phyloP scores from a whole-genome alignment of 1,140 invertebrate species.

The Zaprionus davidi region DNA sequence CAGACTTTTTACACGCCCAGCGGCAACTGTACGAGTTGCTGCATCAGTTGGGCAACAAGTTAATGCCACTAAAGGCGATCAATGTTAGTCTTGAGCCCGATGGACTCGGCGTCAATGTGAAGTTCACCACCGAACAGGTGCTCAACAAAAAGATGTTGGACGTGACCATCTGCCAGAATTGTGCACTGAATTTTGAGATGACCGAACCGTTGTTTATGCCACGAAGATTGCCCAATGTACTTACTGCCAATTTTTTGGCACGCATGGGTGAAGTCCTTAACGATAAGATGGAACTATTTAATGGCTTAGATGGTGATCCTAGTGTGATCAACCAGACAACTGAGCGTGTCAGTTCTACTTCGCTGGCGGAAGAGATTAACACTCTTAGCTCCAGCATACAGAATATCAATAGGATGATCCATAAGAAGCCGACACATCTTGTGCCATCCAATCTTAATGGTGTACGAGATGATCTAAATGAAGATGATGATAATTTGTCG shows the following conservation, averaged over 20 bases:
- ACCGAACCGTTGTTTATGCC: slow-evolving; percentile 27
- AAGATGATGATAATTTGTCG: not conserved
- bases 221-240: slow-evolving; percentile 33
- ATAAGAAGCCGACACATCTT: slow-evolving; percentile 1
- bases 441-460: not conserved
- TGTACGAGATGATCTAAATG: not conserved
- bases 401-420: not conserved
- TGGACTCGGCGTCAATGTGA: slow-evolving; percentile 41
- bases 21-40: slow-evolving; percentile 32
- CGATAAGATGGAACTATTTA: slow-evolving; percentile 19
- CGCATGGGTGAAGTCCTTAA: slow-evolving; percentile 42
- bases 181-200: slow-evolving; percentile 30
- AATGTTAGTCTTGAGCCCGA: slow-evolving; percentile 31
- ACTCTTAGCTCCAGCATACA: not conserved
- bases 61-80: slow-evolving; percentile 30
- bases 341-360: not conserved
- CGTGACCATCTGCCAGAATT: slow-evolving; percentile 16
- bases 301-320: not conserved
- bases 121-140: slow-evolving; percentile 23
- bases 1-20: slow-evolving; percentile 32
- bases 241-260: slow-evolving; percentile 38
- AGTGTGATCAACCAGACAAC: not conserved
- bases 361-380: not conserved
- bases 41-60: slow-evolving; percentile 38
- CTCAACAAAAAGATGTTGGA: slow-evolving; percentile 32